These are phyloP conservation scores for Bombylius discolor DNA, from an alignment of 2,888 invertebrate genomes.

Conservation along the genomic window DNA sequence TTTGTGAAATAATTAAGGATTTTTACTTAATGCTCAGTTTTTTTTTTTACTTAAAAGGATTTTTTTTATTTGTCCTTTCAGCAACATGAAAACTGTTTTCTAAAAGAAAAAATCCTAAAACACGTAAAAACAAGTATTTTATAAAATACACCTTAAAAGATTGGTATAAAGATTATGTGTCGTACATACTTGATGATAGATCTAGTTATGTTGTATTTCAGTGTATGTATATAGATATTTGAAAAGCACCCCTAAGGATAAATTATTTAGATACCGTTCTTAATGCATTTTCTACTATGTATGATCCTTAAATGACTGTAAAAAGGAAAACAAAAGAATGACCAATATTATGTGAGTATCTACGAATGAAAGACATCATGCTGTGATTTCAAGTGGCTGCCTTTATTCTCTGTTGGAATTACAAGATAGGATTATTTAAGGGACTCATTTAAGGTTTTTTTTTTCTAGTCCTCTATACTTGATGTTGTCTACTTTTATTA, in stretches of 20 bases:
- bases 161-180: too few relatives aligned
- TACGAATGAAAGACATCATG: background rate
- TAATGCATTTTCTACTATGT: background rate
- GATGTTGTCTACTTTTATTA: background rate
- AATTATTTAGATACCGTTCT: background rate
- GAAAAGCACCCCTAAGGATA: background rate
- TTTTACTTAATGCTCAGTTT: too few relatives aligned
- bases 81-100: too few relatives aligned
- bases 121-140: too few relatives aligned
- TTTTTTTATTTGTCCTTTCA: too few relatives aligned
- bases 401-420: background rate
- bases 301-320: background rate
- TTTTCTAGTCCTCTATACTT: background rate
- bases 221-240: background rate
- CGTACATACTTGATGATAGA: too few relatives aligned
- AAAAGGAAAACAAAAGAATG: background rate
- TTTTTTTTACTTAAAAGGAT: too few relatives aligned
- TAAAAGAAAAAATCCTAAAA: too few relatives aligned
- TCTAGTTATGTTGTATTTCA: too few relatives aligned
- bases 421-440: background rate
- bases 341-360: background rate
- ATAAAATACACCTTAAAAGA: too few relatives aligned
- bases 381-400: slow-evolving; percentile 4
- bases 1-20: too few relatives aligned
- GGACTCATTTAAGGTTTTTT: background rate